A percentile compares a stretch with the other conserved stretches of the same genome.
Conservation (phyloP, 2,888 invertebrate genomes). For the Prosopocoilus inquinatus region DNA sequence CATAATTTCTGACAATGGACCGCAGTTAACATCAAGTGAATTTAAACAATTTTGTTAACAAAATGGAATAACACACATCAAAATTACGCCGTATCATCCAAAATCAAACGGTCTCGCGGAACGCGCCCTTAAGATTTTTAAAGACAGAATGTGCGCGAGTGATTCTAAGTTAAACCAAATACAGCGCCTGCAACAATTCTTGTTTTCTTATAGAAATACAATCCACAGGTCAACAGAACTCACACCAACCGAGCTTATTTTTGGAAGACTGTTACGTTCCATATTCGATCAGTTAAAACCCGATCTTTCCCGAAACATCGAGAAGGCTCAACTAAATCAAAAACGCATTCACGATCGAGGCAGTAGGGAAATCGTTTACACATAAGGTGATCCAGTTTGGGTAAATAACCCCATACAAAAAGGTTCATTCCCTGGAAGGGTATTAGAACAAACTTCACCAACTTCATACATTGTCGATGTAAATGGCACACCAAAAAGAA, state of each 20-base stretch:
- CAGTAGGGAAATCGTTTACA: background rate
- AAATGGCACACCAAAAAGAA: background rate
- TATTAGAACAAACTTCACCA: background rate
- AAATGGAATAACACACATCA: too few relatives aligned
- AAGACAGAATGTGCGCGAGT: constrained; percentile 3
- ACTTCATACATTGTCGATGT: background rate
- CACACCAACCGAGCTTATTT: constrained; percentile 2
- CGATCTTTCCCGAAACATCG: background rate
- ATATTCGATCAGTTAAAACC: constrained; percentile 3
- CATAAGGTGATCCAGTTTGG: background rate
- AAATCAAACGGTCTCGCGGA: constrained; percentile 7
- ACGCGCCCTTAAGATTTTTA: constrained; percentile 12
- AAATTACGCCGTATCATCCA: too few relatives aligned
- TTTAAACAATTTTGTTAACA: background rate
- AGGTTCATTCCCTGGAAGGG: background rate
- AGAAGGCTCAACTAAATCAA: background rate
- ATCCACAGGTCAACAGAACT: background rate
- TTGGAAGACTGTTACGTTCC: background rate
- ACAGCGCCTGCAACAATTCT: background rate
- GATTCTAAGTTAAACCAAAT: background rate
- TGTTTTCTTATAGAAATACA: background rate
- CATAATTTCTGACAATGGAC: constrained; percentile 8
- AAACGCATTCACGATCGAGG: background rate
- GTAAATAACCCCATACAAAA: background rate
- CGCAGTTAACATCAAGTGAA: constrained; percentile 8